Evolutionary conservation across 2,888 invertebrate genomes (phyloP).

Genomic region (Trichopria drosophilae): DNA sequence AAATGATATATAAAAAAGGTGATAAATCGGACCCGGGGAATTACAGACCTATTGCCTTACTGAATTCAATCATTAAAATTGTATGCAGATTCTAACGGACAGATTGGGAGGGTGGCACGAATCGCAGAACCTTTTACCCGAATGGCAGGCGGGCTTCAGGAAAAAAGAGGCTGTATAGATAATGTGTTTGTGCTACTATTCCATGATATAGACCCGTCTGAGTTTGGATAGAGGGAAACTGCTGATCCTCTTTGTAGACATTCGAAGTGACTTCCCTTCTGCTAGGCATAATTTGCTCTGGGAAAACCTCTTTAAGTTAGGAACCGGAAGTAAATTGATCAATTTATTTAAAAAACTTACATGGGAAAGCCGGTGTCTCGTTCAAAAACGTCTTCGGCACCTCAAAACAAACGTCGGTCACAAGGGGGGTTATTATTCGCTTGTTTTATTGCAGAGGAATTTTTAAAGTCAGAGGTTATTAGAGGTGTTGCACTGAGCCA

Average conservation of each 20-base stretch:
- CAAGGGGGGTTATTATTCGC: conserved; percentile 2
- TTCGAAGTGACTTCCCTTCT: background rate
- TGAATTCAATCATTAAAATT: conserved; percentile 5
- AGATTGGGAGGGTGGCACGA: conserved; percentile 2
- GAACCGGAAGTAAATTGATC: background rate
- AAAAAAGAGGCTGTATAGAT: conserved; percentile 2
- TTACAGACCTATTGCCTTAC: conserved; percentile 4
- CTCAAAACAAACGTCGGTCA: conserved; percentile 1
- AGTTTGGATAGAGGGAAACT: conserved; percentile 4
- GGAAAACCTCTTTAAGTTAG: background rate
- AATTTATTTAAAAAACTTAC: conserved; percentile 1
- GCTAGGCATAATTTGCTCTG: conserved; percentile 1
- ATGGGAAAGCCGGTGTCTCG: conserved; percentile 1
- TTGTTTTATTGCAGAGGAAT: background rate
- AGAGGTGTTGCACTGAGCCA: conserved; percentile 1
- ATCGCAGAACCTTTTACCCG: conserved; percentile 1
- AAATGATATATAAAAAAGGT: conserved; percentile 4
- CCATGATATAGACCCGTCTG: background rate
- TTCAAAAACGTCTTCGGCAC: background rate
- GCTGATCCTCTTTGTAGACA: background rate
- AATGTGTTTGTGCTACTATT: too few species aligned
- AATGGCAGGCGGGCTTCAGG: too few species aligned
- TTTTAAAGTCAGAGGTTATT: background rate
- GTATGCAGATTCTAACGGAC: too few species aligned
- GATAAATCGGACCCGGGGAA: conserved; percentile 5